Evolutionary conservation across 2,113 vertebrate species (phyloP), one percentile per base, ranked within the genome.

Genomic region (Rhea americana): DNA sequence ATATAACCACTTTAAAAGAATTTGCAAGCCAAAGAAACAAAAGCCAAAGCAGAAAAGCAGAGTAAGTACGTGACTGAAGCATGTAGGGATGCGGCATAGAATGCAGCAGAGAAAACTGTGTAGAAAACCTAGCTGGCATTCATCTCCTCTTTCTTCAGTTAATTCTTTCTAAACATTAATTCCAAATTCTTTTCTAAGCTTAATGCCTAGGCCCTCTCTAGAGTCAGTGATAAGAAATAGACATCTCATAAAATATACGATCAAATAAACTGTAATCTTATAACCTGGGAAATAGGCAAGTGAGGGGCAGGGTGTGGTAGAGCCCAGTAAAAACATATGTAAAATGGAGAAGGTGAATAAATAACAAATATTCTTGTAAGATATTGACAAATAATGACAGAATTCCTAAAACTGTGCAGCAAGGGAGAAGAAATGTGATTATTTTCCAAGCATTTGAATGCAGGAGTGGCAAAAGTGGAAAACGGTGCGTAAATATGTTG

Each of bases 261-360:
- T 43, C 63, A 70, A 66, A 53, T 45, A 32, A 58, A 58, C 30
- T 58, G 28, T 58, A 70, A 45, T 2, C 1, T 7, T 83, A 15
- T 4, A 63, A 13, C 35, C 24, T 59, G 7, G 8, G 17, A 32
- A 48, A 37, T 7, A 11, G 2, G 2, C 32, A 59, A 59, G 3
- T 32, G 7, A 0, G 6, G 2, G 6, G 62, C 9, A 56, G 15
- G 13, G 6, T 16, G 35, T 12, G 18, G 14, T 3, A 3, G 21
- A 82, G 7, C 4, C 4, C 4, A 28, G 35, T 41, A 59, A 77
- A 37, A 58, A 30, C 4, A 26, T 21, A 20, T 8, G 20, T 28
- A 70, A 63, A 82, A 32, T 32, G n/a, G 25, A 81, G 13, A 71
- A 55, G 19, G 7, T 17, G 19, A 77, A 37, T 56, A 39, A 78